Evolutionary conservation across 2,113 vertebrate genomes (phyloP).

Genomic region (Erythrolamprus reginae): DNA sequence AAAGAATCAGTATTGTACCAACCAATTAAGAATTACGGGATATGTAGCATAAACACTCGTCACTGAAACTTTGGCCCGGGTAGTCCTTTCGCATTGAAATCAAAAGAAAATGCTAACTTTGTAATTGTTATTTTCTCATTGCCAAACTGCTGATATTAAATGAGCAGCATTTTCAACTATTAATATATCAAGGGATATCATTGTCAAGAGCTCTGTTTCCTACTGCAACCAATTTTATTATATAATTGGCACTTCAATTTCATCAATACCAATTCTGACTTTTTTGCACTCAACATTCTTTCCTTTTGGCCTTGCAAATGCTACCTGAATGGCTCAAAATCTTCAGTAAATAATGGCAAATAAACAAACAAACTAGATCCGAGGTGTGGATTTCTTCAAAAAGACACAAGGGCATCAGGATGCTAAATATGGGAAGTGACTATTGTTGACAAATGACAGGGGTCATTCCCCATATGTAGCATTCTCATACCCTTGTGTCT

Average conservation of each 20-base stretch:
- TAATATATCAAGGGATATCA: neutral
- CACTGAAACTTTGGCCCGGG: neutral
- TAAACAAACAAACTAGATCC: neutral
- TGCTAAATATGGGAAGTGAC: too few relatives aligned
- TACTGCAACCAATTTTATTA: neutral
- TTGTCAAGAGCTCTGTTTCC: neutral
- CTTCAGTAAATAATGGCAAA: slow-evolving; percentile 13
- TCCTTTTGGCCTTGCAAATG: slow-evolving; percentile 27
- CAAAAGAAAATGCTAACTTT: neutral
- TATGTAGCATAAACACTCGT: neutral
- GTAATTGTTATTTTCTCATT: neutral
- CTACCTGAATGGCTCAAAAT: neutral
- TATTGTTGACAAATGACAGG: neutral
- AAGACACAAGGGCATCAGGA: too few relatives aligned
- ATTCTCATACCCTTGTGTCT: slow-evolving; percentile 48
- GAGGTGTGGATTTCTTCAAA: neutral
- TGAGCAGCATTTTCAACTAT: neutral
- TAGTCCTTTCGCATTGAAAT: neutral
- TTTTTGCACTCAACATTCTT: neutral
- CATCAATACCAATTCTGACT: neutral
- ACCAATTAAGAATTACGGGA: neutral
- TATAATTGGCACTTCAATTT: neutral
- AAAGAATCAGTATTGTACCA: neutral
- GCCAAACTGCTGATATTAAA: neutral
- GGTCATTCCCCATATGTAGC: slow-evolving; percentile 12